Conservation (phyloP, 1,140 invertebrate species). For the Dreissena rostriformis region DNA sequence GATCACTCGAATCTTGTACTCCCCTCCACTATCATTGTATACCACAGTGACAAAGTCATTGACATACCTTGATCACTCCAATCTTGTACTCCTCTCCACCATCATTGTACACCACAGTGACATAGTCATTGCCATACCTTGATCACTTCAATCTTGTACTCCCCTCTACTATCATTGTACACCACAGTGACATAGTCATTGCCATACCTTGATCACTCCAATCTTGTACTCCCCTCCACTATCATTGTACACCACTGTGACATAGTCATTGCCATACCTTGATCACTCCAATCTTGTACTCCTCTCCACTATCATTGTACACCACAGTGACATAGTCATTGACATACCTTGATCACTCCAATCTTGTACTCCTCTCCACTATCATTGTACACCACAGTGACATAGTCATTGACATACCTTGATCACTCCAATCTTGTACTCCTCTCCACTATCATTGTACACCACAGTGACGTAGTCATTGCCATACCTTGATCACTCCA, state of each 20-base stretch:
- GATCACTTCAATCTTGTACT: too few relatives aligned
- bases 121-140: conserved; percentile 98
- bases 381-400: conserved; percentile 99
- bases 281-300: too few relatives aligned
- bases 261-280: conserved; percentile 98
- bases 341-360: too few relatives aligned
- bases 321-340: conserved; percentile 99
- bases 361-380: conserved; percentile 95
- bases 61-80: too few relatives aligned
- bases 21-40: conserved; percentile 97
- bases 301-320: conserved; percentile 97
- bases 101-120: conserved; percentile 99
- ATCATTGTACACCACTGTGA: conserved; percentile 99
- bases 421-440: too few relatives aligned
- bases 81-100: conserved; percentile 95
- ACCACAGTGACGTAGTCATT: conserved; percentile 99
- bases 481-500: too few relatives aligned
- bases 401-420: conserved; percentile 98
- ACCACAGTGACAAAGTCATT: conserved; percentile 99
- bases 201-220: too few relatives aligned
- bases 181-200: conserved; percentile 99
- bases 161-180: conserved; percentile 97
- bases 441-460: conserved; percentile 97
- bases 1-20: too few relatives aligned
- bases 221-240: conserved; percentile 95